phyloP scores from a whole-genome alignment of 2,797 vertebrate genomes.

The Sebastiscus tertius region DNA sequence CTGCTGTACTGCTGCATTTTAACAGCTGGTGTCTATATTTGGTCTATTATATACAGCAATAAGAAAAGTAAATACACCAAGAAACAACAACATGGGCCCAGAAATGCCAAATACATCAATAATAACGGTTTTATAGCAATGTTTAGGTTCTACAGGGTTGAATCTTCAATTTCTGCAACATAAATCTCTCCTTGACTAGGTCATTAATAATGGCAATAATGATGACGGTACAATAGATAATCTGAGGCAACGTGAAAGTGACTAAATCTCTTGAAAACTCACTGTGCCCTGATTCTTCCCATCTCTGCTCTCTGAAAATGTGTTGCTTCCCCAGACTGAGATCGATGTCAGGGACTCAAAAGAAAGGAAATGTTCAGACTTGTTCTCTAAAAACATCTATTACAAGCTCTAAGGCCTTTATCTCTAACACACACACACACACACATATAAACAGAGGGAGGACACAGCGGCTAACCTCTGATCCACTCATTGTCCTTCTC shows the following conservation, averaged over 20 bases:
- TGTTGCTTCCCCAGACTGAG: constrained; percentile 2
- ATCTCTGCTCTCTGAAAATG: neutral
- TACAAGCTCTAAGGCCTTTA: constrained; percentile 21
- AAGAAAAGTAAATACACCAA: neutral
- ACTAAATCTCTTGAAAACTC: neutral
- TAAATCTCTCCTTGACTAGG: neutral
- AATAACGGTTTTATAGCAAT: neutral
- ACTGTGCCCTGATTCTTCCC: neutral
- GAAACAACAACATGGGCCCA: neutral
- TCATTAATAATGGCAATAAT: neutral
- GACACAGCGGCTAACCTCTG: constrained; percentile 23
- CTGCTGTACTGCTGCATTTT: constrained; percentile 11
- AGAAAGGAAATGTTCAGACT: constrained; percentile 7
- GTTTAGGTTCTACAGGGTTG: neutral
- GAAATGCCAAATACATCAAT: neutral
- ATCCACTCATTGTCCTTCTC: constrained; percentile 43
- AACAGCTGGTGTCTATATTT: constrained; percentile 19
- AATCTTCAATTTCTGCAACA: neutral
- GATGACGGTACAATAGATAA: neutral
- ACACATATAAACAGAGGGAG: constrained; percentile 6
- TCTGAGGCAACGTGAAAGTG: neutral
- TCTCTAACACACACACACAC: constrained; percentile 1
- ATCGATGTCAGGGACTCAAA: constrained; percentile 10
- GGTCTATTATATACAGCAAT: neutral
- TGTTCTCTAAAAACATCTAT: constrained; percentile 21